Percentiles rank a stretch among this genome's conserved stretches.
Conservation (phyloP, 2,797 vertebrate species). For the Crenichthys baileyi region DNA sequence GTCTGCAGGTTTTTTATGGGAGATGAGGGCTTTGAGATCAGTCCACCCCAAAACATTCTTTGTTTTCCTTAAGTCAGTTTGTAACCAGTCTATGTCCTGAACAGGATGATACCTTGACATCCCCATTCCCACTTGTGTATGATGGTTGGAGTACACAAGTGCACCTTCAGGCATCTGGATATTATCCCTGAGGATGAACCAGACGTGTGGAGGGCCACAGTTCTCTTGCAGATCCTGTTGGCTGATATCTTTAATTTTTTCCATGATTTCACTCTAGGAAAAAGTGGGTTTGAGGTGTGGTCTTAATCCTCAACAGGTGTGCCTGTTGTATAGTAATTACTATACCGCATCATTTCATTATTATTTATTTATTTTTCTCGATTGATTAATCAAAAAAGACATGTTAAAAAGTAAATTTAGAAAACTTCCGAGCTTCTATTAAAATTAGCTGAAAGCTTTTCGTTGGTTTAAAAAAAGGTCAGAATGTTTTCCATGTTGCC, state of each 20-base stretch:
- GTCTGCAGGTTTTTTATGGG: no score
- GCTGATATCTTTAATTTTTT: no score
- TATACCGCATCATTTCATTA: no score
- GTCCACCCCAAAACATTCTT: neutral
- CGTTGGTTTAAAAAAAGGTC: conserved; percentile 6
- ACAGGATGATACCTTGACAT: neutral
- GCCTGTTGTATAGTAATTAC: no score
- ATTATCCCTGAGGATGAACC: neutral
- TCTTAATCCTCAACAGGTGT: no score
- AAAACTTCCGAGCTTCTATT: conserved; percentile 8
- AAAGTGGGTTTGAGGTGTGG: no score
- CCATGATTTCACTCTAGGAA: no score
- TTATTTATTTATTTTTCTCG: no score
- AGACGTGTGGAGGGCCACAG: neutral
- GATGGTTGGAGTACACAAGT: neutral
- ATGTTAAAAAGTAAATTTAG: neutral
- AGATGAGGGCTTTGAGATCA: neutral
- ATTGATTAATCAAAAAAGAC: no score
- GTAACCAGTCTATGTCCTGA: neutral
- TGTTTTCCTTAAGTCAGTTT: no score
- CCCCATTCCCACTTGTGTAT: neutral
- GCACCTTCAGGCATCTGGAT: neutral
- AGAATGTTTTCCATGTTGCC: neutral
- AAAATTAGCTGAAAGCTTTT: conserved; percentile 14
- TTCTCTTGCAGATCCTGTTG: no score